These are phyloP conservation scores for Laothoe populi DNA, from an alignment of 2,888 invertebrate genomes.

Conservation along the genomic window DNA sequence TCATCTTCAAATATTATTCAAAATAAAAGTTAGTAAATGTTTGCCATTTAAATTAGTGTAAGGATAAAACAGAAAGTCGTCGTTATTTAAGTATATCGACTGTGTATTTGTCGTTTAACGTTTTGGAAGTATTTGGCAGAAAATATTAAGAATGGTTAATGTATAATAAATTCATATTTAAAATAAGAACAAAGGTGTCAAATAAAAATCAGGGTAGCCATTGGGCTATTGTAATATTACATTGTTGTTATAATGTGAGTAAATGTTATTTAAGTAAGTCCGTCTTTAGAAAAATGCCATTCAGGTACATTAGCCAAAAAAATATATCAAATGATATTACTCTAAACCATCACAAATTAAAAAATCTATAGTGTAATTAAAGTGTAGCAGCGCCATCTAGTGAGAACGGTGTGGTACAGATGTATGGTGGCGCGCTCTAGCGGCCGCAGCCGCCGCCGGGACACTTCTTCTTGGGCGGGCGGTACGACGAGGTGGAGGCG, in stretches of 20 bases:
- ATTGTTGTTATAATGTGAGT: no score
- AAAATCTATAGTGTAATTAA: neutral
- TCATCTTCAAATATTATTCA: neutral
- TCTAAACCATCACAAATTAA: neutral
- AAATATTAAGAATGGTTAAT: no score
- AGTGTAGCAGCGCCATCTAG: conserved; percentile 1
- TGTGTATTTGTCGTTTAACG: no score
- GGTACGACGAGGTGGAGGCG: conserved; percentile 64
- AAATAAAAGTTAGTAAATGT: neutral
- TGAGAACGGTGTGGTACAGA: neutral
- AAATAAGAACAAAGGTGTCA: no score
- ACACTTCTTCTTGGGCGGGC: conserved; percentile 70
- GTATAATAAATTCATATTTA: no score
- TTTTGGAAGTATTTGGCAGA: no score
- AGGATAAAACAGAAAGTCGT: no score
- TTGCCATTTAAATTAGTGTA: no score
- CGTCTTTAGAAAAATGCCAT: neutral
- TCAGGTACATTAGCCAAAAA: neutral
- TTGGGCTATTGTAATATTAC: no score
- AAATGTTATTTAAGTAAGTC: no score
- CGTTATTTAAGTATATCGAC: no score
- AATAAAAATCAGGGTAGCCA: no score
- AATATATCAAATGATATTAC: neutral
- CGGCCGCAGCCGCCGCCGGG: conserved; percentile 72
- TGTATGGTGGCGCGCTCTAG: conserved; percentile 34